Conservation (phyloP, 2,797 vertebrate genomes). For the Smutsia gigantea region DNA sequence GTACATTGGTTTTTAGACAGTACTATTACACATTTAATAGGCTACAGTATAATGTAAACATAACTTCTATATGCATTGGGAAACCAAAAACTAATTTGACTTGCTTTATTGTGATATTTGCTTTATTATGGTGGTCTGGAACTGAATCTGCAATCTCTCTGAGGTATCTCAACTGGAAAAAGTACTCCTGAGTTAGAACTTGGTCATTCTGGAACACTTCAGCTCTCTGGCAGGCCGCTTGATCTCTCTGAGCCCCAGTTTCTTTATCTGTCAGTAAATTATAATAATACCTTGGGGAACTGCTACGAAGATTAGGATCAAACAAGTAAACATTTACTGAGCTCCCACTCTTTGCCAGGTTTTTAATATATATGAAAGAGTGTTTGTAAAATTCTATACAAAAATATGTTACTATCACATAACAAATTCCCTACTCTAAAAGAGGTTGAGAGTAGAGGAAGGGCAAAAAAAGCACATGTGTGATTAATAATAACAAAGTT, state of each 20-base stretch:
- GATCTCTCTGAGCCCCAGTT: constrained; percentile 18
- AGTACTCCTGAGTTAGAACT: not conserved
- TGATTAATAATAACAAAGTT: not conserved
- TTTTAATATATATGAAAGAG: constrained; percentile 2
- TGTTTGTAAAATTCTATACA: not conserved
- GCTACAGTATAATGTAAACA: too few relatives aligned
- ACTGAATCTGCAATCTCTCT: too few relatives aligned
- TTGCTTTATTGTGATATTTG: too few relatives aligned
- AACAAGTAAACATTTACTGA: constrained; percentile 8
- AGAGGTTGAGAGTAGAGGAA: not conserved
- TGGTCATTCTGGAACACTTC: not conserved
- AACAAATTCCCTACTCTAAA: constrained; percentile 21
- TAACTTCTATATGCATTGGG: too few relatives aligned
- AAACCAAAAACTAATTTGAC: too few relatives aligned
- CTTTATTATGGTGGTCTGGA: too few relatives aligned
- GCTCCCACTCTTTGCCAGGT: constrained; percentile 14
- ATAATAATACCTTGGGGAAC: constrained; percentile 5
- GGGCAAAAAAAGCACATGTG: not conserved
- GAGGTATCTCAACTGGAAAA: not conserved
- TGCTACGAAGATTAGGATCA: constrained; percentile 29
- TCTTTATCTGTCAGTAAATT: constrained; percentile 28
- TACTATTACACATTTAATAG: too few relatives aligned
- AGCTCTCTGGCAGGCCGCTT: not conserved
- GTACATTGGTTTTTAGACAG: too few relatives aligned
- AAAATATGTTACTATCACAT: not conserved